Evolutionary conservation across 1,140 invertebrate species (phyloP).

Genomic region (Trichonephila clavipes): DNA sequence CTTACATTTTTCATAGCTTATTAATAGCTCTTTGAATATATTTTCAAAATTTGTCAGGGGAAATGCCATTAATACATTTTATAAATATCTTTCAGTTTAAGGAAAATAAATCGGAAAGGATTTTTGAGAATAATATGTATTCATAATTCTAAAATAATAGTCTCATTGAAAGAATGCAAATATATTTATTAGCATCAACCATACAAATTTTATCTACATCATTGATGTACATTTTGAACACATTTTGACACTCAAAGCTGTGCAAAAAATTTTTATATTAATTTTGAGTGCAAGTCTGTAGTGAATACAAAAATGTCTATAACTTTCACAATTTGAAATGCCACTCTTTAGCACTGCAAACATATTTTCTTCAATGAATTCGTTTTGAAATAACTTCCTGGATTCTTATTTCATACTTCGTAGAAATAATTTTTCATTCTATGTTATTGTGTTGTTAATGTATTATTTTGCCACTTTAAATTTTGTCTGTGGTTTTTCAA

Average conservation of each 20-base stretch:
- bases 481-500: too few species aligned
- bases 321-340: neutral
- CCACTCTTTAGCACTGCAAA: neutral
- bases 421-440: too few species aligned
- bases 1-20: too few species aligned
- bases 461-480: too few species aligned
- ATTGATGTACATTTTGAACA: constrained; percentile 65
- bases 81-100: neutral
- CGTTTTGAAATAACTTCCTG: too few species aligned
- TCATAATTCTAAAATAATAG: neutral
- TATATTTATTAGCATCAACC: constrained; percentile 74
- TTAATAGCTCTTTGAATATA: too few species aligned
- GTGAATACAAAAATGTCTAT: constrained; percentile 5
- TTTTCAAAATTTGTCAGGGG: too few species aligned
- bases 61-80: too few species aligned
- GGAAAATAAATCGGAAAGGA: neutral
- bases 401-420: too few species aligned
- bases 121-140: neutral
- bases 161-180: constrained; percentile 73
- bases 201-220: constrained; percentile 72
- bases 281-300: constrained; percentile 44
- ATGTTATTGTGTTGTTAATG: too few species aligned
- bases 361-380: too few species aligned
- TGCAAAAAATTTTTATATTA: constrained; percentile 55
- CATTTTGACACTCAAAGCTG: constrained; percentile 67